Percentiles rank a stretch among this genome's conserved stretches.
Conservation (phyloP, 2,888 invertebrate genomes). For the Chrysina gloriosa region DNA sequence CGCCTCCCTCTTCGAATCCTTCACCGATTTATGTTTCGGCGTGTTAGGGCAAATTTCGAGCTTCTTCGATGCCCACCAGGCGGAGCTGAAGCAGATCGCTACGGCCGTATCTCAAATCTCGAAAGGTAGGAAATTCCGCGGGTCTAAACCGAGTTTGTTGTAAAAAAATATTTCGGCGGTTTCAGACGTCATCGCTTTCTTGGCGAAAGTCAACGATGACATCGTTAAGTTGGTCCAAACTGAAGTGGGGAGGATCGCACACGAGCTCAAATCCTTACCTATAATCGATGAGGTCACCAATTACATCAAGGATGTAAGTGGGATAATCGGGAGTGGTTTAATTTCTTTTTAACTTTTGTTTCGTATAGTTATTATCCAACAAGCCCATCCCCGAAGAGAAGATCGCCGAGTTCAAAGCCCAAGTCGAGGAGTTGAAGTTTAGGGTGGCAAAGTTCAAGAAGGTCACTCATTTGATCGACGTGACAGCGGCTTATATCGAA, state of each 20-base stretch:
- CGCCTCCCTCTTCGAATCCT: slow-evolving; percentile 66
- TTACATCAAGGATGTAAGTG: slow-evolving; percentile 61
- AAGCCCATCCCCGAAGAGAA: slow-evolving; percentile 68
- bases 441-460: slow-evolving; percentile 76
- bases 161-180: slow-evolving; percentile 30
- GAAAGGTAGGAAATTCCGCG: slow-evolving; percentile 63
- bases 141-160: neutral
- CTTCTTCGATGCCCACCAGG: slow-evolving; percentile 74
- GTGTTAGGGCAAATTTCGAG: slow-evolving; percentile 68
- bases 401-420: slow-evolving; percentile 68
- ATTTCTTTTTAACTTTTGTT: neutral
- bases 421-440: slow-evolving; percentile 69
- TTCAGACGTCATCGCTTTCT: slow-evolving; percentile 63
- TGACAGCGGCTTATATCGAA: slow-evolving; percentile 72
- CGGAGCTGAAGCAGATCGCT: slow-evolving; percentile 73
- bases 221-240: slow-evolving; percentile 64
- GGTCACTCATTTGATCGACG: slow-evolving; percentile 70
- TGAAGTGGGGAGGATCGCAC: slow-evolving; percentile 63
- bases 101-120: slow-evolving; percentile 68
- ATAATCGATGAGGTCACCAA: slow-evolving; percentile 66
- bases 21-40: slow-evolving; percentile 56
- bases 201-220: slow-evolving; percentile 62
- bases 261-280: slow-evolving; percentile 70
- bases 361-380: slow-evolving; percentile 5
- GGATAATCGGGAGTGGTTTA: too few species aligned